Percentiles rank a stretch among this genome's conserved stretches.
These are phyloP conservation scores for Lithophane socia DNA, from an alignment of 2,888 invertebrate genomes.

Conservation along the genomic window DNA sequence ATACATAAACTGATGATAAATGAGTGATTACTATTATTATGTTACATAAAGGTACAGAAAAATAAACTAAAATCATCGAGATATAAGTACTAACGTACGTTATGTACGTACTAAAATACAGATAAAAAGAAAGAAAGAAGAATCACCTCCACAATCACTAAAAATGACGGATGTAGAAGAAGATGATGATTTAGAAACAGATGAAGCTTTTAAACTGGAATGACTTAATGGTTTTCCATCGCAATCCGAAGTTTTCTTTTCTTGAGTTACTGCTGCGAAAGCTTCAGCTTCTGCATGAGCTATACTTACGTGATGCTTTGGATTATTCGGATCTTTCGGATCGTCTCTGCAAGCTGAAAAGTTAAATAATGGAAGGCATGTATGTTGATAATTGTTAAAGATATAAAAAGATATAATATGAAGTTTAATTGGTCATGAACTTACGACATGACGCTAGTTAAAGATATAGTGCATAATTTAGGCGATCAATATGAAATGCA, in stretches of 20 bases:
- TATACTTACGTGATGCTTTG: neutral
- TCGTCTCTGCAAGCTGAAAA: constrained; percentile 16
- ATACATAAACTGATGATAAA: neutral
- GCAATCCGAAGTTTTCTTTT: neutral
- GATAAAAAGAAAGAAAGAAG: neutral
- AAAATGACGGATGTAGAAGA: constrained; percentile 2
- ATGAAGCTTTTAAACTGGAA: neutral
- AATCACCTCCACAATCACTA: constrained; percentile 13
- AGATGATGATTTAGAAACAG: constrained; percentile 17
- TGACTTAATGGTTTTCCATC: constrained; percentile 4
- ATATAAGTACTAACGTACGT: no score
- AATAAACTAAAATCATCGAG: no score
- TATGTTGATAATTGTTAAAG: constrained; percentile 13
- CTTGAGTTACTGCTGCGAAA: constrained; percentile 3
- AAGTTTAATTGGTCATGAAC: constrained; percentile 24
- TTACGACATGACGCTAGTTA: constrained; percentile 25
- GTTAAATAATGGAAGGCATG: constrained; percentile 4
- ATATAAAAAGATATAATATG: neutral
- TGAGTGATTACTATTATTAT: neutral
- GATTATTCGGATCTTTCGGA: constrained; percentile 26
- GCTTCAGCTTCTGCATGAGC: constrained; percentile 4
- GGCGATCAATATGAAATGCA: constrained; percentile 14
- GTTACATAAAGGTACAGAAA: neutral
- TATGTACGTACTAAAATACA: no score
- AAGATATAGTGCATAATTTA: constrained; percentile 13